Evolutionary conservation across 2,113 vertebrate species (phyloP).

Genomic region (Oncorhynchus keta): DNA sequence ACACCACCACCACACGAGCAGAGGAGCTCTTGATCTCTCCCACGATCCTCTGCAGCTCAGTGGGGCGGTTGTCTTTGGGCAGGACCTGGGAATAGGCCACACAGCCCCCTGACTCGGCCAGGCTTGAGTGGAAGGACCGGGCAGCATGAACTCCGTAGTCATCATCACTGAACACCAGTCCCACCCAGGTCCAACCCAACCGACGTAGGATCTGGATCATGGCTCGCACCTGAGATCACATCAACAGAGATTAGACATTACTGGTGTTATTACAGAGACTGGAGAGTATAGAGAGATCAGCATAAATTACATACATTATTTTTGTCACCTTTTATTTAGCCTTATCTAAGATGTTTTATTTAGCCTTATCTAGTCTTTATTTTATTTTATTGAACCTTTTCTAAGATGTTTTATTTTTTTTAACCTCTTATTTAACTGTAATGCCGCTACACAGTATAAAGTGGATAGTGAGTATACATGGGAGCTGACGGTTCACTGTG

Average conservation of each 20-base stretch:
- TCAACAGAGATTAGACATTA: neutral
- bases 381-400: too few species aligned
- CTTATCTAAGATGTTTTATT: too few species aligned
- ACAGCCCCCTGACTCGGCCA: conserved; percentile 49
- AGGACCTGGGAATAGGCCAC: conserved; percentile 65
- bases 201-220: conserved; percentile 30
- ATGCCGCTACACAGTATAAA: too few species aligned
- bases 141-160: conserved; percentile 62
- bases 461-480: too few species aligned
- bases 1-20: conserved; percentile 50
- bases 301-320: too few species aligned
- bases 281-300: neutral
- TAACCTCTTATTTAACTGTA: too few species aligned
- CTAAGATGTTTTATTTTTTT: too few species aligned
- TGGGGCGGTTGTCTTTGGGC: conserved; percentile 40
- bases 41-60: conserved; percentile 59
- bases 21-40: conserved; percentile 51
- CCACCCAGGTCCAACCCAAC: conserved; percentile 39
- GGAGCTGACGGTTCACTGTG: neutral
- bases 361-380: too few species aligned
- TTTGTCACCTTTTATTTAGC: too few species aligned
- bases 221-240: conserved; percentile 29
- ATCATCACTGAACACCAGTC: conserved; percentile 55
- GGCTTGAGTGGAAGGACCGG: conserved; percentile 43
- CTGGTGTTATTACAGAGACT: neutral